Percentiles rank a stretch among this genome's conserved stretches.
phyloP scores from a whole-genome alignment of 2,888 invertebrate genomes.

The Leptura quadrifasciata region DNA sequence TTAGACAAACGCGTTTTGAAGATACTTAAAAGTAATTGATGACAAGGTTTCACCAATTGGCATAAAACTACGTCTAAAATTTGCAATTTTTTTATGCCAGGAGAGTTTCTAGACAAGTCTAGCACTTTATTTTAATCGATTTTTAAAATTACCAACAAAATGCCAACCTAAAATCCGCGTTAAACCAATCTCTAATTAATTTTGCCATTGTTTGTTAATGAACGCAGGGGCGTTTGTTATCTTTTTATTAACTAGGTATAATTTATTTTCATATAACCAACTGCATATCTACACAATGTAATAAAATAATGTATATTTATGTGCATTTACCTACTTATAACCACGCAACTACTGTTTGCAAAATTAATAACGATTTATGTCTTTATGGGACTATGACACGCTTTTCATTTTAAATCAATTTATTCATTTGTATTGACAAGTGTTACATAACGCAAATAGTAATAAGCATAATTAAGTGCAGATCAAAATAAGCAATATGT shows the following conservation, averaged over 20 bases:
- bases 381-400: slow-evolving; percentile 45
- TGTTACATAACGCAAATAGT: slow-evolving; percentile 16
- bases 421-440: slow-evolving; percentile 43
- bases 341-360: slow-evolving; percentile 57
- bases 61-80: too few relatives aligned
- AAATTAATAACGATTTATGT: slow-evolving; percentile 51
- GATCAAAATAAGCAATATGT: slow-evolving; percentile 14
- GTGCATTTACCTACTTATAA: slow-evolving; percentile 57
- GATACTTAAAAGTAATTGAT: too few relatives aligned
- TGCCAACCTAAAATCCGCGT: too few relatives aligned
- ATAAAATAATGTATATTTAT: slow-evolving; percentile 63
- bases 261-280: slow-evolving; percentile 40
- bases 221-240: neutral
- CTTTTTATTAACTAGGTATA: neutral
- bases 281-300: slow-evolving; percentile 55
- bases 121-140: too few relatives aligned
- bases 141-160: too few relatives aligned
- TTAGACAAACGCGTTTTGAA: too few relatives aligned
- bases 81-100: too few relatives aligned
- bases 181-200: neutral
- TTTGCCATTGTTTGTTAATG: neutral
- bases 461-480: slow-evolving; percentile 21
- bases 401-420: slow-evolving; percentile 42
- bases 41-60: too few relatives aligned
- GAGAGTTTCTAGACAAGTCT: too few relatives aligned